Evolutionary conservation across 2,113 vertebrate genomes (phyloP).

Genomic region (Macaca fascicularis): T2T-MFA8v1.1 NC_088386.1:119119501-119120000

Average conservation of each 20-base stretch:
- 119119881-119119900: background rate
- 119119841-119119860: background rate
- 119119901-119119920: background rate
- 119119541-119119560: background rate
- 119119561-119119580: too few relatives aligned
- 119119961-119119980: background rate
- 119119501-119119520: background rate
- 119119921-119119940: background rate
- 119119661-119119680: background rate
- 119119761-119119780: background rate
- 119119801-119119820: background rate
- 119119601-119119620: background rate
- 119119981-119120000: background rate
- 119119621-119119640: background rate
- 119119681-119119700: background rate
- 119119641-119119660: background rate
- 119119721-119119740: background rate
- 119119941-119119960: background rate
- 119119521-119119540: background rate
- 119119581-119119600: background rate
- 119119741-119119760: background rate
- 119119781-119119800: fast-evolving
- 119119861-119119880: background rate
- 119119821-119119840: background rate
- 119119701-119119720: background rate